Base-by-base conservation (phyloP, 1,140 invertebrate species). In the Papilio polytes region DNA sequence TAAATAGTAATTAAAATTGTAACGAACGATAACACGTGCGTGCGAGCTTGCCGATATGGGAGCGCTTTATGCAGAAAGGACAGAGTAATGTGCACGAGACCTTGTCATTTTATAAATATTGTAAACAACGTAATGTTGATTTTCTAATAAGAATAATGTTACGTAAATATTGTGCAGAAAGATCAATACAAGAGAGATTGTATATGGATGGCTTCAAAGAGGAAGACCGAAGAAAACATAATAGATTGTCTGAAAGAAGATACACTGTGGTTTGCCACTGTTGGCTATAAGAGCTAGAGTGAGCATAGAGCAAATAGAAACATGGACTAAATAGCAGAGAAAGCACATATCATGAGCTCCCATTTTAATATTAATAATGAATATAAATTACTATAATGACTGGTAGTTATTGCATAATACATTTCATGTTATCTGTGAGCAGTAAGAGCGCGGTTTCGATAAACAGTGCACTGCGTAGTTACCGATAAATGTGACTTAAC, bases 1-100 rank as follows among this genome's bases (percentile, higher is more conserved):
- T 89, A 87, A 90, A 89, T 88, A 89, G 87, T 91, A 90, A 92
- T 91, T 90, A 92, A 91, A 92, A 89, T 85, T 90, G 83, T 88
- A 88, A 87, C 87, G 66, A 70, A 74, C 84, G 90, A 91, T 92
- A 91, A 90, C 81, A 83, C 83, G 83, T 87, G 85, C 88, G 87
- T 90, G 88, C 84, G 74, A 82, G 73, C 79, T 80, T 84, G 87
- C 66, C 81, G 74, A 77, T 70, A 80, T 78, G 73, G 82, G 83
- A 82, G 53, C 59, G 73, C 51, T 46, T 78, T 63, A 90, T 88
- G 83, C 83, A 70, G 63, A 31, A 36, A 15, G 3, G 63, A 70
- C 13, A 51, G 13, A 81, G 7, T 1, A 72, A 84, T 20, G 26
- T 31, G 9, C 26, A 80, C 80, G 48, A n/a, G 53, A 56, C 53